A percentile compares a stretch with the other conserved stretches of the same genome.
Conservation (phyloP, 2,797 vertebrate genomes). For the Fistularia tabacaria region DNA sequence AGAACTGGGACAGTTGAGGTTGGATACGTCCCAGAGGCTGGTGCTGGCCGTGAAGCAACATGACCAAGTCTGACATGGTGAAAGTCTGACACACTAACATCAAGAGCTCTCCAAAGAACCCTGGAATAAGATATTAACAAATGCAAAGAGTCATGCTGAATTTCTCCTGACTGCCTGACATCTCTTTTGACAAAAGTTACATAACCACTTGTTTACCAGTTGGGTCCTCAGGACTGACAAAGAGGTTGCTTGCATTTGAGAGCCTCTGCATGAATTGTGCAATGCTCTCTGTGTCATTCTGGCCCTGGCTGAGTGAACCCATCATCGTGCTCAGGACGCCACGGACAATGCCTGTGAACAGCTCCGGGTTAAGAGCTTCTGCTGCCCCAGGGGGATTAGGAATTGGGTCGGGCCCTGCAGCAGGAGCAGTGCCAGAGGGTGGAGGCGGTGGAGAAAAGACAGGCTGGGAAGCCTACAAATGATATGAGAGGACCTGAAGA, state of each 20-base stretch:
- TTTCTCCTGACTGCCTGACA: background rate
- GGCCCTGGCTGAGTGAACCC: conserved; percentile 83
- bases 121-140: conserved; percentile 44
- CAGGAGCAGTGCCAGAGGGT: conserved; percentile 24
- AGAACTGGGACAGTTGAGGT: conserved; percentile 85
- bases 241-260: conserved; percentile 87
- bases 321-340: conserved; percentile 88
- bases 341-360: conserved; percentile 89
- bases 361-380: conserved; percentile 83
- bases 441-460: conserved; percentile 56
- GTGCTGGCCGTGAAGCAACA: conserved; percentile 89
- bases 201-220: conserved; percentile 64
- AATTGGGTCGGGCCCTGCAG: conserved; percentile 28
- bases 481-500: background rate
- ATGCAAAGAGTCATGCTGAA: too few species aligned
- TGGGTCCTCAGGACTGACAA: conserved; percentile 86
- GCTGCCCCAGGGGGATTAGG: conserved; percentile 37
- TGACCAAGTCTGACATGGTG: conserved; percentile 91
- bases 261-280: conserved; percentile 91
- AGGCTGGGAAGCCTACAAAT: conserved; percentile 66
- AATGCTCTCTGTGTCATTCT: conserved; percentile 88
- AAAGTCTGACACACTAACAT: conserved; percentile 90
- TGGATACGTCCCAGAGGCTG: conserved; percentile 88
- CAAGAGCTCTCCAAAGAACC: conserved; percentile 89
- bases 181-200: background rate